Evolutionary conservation across 2,888 invertebrate species (phyloP), one percentile per base, ranked within the genome.

Genomic region (Camponotus fellah): DNA sequence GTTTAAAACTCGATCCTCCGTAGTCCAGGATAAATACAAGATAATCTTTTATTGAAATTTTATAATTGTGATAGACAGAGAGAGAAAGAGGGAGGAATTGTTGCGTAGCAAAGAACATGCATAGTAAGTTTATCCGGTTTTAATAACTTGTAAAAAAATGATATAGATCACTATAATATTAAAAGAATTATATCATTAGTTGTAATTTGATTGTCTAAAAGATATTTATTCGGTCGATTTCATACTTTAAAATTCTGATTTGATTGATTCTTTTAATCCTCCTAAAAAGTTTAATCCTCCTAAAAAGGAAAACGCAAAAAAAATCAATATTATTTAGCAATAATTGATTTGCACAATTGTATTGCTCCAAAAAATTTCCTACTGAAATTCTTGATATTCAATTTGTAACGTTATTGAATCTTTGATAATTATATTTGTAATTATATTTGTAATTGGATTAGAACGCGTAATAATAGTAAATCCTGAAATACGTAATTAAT

Each of bases 1-100:
- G 37, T 40, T 43, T 69, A 32, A 56, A 77, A 77, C 77, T 77
- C 40, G 69, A 64, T 53, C n/a, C 65, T 77, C 68, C 53, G 49
- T 53, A 17, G 14, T 40, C 26, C n/a, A 8, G 60, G 62, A 14
- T 53, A 64, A 53, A 26, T 37, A 17, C 3, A 43, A 69, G 40
- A 3, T 77, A 58, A 69, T 69, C 56, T 40, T 34, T 32, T n/a
- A 32, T 10, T 32, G 43, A 56, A 32, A 32, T 58, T 77, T 77
- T n/a, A 66, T 40, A 32, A 69, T 77, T 58, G n/a, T 14, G 8
- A 46, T n/a, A 21, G 77, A 68, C 43, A n/a, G 32, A 76, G n/a
- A 53, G 49, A 49, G n/a, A 53, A 6, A 53, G 49, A 53, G 49
- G n/a, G 8, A 53, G 49, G n/a, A n/a, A 53, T 49, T 49, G 49